Conservation (phyloP, 2,797 vertebrate genomes). For the Gallirallus australis region DNA sequence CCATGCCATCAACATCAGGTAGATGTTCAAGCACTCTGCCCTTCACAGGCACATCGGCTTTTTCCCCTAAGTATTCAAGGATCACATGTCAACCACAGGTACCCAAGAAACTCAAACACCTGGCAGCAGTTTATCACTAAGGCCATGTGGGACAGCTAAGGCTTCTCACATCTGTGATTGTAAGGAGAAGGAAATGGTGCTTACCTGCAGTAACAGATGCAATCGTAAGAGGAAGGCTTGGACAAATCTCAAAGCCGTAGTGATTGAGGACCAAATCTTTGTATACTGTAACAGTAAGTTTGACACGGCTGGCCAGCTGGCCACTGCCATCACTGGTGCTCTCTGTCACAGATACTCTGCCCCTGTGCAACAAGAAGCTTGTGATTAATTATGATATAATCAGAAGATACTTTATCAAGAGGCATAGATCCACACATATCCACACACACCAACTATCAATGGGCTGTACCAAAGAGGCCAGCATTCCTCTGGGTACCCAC, state of each 20-base stretch:
- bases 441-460: not conserved
- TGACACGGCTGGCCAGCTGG: constrained; percentile 81
- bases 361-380: constrained; percentile 18
- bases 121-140: not conserved
- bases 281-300: constrained; percentile 85
- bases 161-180: accelerated
- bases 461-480: not conserved
- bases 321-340: constrained; percentile 68
- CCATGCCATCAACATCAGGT: too few species aligned
- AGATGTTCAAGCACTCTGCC: not conserved
- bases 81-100: not conserved
- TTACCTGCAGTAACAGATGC: constrained; percentile 89
- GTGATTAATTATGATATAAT: not conserved
- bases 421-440: accelerated
- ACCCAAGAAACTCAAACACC: not conserved
- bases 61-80: not conserved
- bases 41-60: not conserved
- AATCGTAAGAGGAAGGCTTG: constrained; percentile 86
- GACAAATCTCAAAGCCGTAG: constrained; percentile 90
- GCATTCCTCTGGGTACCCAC: accelerated
- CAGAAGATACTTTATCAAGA: accelerated
- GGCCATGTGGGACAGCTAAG: not conserved
- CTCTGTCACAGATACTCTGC: constrained; percentile 77
- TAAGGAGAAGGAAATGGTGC: not conserved
- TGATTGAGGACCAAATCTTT: constrained; percentile 84